Base-by-base conservation (phyloP, 2,888 invertebrate genomes). In the Alloscopus bannaensis region DNA sequence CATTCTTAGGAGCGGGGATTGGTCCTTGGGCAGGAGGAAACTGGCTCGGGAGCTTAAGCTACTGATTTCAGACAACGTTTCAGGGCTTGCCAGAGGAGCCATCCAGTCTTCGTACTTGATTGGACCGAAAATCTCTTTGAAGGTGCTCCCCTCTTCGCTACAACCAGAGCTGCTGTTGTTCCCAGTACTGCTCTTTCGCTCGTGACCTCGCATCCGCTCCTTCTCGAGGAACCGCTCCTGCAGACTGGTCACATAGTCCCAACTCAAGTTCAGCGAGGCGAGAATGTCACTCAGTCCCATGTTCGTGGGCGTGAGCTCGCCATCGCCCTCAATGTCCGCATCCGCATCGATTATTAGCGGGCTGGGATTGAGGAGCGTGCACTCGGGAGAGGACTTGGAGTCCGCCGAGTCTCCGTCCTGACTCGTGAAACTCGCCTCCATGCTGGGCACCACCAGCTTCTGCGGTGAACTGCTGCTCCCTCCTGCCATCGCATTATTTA, bases 71-170 rank as follows among this genome's bases (percentile, higher is more conserved):
- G 94, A 94, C 16, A 95, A 88, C 0, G 94, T 94, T 88, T 95
- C 95, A 0, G 95, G 94, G 66, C 94, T 94, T 11, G 95, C 95
- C 24, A 95, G 87, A 0, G 95, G 95, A 0, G 95, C 95, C 80
- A 92, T 88, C 92, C 92, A 92, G 85, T 92, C 92, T 84, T 92
- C 92, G 84, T 91, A 91, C 29, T 85, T 86, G n/a, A 84, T 86
- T 87, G 88, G 81, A 87, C 85, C 85, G 75, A 86, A 86, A 29
- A 86, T 84, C 64, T 86, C 86, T 59, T 85, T 85, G 68, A 86
- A 83, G 11, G 86, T 86, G 55, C 83, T 83, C 6, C 86, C 86
- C 4, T 81, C 80, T 50, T 86, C 86, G 50, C 80, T 84, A 85
- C 80, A 87, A 84, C 55, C 86, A 64, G 76, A 87, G 85, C 81